phyloP scores from a whole-genome alignment of 2,888 invertebrate species.

The Lymantria monacha region DNA sequence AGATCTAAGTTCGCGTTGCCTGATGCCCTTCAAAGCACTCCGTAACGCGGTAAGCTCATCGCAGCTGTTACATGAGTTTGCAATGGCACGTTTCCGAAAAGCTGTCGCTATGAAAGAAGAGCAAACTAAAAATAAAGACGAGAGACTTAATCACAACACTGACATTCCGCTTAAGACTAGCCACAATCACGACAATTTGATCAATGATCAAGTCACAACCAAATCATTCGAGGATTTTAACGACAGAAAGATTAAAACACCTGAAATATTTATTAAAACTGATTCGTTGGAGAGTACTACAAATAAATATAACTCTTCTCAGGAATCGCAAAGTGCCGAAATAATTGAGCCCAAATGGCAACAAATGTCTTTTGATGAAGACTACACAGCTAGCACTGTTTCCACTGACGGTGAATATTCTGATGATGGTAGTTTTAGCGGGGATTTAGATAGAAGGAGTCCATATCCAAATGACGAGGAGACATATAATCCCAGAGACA shows the following conservation, averaged over 20 bases:
- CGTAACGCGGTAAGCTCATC: conserved; percentile 91
- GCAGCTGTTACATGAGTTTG: conserved; percentile 90
- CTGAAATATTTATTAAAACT: conserved; percentile 60
- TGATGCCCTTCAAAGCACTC: conserved; percentile 82
- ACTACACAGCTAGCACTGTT: conserved; percentile 85
- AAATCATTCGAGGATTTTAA: conserved; percentile 23
- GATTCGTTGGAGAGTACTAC: conserved; percentile 58
- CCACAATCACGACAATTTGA: conserved; percentile 28
- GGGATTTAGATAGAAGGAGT: conserved; percentile 53
- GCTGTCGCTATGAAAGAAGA: conserved; percentile 89
- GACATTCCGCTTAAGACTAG: conserved; percentile 64
- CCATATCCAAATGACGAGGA: conserved; percentile 81
- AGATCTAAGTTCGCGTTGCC: conserved; percentile 83
- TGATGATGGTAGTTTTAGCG: conserved; percentile 66
- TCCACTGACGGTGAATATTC: conserved; percentile 75
- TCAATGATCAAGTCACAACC: conserved; percentile 25
- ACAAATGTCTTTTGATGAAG: conserved; percentile 79
- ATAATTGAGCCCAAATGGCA: conserved; percentile 71
- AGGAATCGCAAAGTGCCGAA: conserved; percentile 54
- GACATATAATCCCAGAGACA: conserved; percentile 86
- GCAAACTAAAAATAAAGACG: conserved; percentile 64
- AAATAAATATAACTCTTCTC: conserved; percentile 46
- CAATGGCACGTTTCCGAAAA: conserved; percentile 91
- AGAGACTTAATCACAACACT: conserved; percentile 41
- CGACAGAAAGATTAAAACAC: conserved; percentile 34